Percentiles rank a stretch among this genome's conserved stretches.
These are phyloP conservation scores for Hoplostethus atlanticus DNA, from an alignment of 2,797 vertebrate genomes.

Conservation along the genomic window DNA sequence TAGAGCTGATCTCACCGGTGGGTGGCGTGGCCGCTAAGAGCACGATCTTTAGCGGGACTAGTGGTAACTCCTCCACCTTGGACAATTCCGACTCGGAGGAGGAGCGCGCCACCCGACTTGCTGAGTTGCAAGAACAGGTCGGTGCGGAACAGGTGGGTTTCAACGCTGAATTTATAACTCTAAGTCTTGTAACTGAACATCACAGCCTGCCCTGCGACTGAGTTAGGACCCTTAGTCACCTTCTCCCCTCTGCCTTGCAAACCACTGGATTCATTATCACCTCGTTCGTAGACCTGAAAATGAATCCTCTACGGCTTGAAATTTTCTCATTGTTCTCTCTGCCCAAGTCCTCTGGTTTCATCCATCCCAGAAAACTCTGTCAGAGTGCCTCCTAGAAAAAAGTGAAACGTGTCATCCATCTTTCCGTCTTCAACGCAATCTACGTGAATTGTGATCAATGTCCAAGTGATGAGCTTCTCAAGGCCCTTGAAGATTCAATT, in stretches of 20 bases:
- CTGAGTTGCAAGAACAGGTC: conserved; percentile 93
- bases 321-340: too few species aligned
- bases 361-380: too few species aligned
- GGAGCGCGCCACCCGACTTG: conserved; percentile 86
- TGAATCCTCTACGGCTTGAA: conserved; percentile 57
- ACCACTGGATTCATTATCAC: too few species aligned
- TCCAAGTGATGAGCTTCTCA: too few species aligned
- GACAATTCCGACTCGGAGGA: conserved; percentile 89
- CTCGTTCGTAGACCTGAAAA: not conserved
- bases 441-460: too few species aligned
- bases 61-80: conserved; percentile 83
- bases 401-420: too few species aligned
- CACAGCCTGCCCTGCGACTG: not conserved
- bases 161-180: conserved; percentile 8
- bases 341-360: too few species aligned
- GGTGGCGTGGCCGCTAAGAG: conserved; percentile 83
- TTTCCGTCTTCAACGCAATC: too few species aligned
- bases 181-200: conserved; percentile 1
- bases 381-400: too few species aligned
- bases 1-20: conserved; percentile 63
- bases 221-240: not conserved
- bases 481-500: too few species aligned
- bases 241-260: not conserved
- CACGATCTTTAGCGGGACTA: conserved; percentile 85
- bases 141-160: conserved; percentile 88